These are phyloP conservation scores for Ctenodactylus gundi DNA, from an alignment of 2,113 vertebrate species.

Conservation along the genomic window DNA sequence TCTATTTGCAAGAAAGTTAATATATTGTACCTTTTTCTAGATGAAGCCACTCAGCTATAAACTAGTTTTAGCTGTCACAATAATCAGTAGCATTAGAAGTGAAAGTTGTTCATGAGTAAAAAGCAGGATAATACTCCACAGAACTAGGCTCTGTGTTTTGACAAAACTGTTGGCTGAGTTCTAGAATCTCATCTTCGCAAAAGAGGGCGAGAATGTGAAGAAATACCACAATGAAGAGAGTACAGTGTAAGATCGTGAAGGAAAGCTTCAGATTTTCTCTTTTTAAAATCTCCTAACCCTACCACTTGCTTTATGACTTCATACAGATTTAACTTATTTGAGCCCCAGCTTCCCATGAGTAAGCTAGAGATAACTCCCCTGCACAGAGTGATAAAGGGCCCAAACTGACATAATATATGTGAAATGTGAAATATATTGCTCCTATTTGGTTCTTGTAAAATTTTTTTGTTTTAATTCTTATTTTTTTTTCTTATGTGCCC, in stretches of 20 bases:
- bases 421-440: not conserved
- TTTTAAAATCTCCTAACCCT: slow-evolving; percentile 12
- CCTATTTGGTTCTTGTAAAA: not conserved
- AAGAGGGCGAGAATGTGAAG: not conserved
- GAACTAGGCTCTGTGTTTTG: not conserved
- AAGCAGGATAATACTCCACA: not conserved
- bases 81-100: slow-evolving; percentile 3
- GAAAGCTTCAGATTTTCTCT: not conserved
- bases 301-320: not conserved
- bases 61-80: not conserved
- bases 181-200: slow-evolving; percentile 39
- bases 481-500: slow-evolving; percentile 27
- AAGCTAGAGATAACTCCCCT: not conserved
- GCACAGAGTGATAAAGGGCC: not conserved
- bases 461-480: not conserved
- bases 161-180: not conserved
- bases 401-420: not conserved
- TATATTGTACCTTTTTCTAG: slow-evolving; percentile 41
- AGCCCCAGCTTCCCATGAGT: not conserved
- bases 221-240: not conserved
- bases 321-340: not conserved
- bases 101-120: slow-evolving; percentile 17
- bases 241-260: not conserved
- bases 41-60: slow-evolving; percentile 31
- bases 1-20: not conserved